Evolutionary conservation across 2,888 invertebrate genomes (phyloP).

Genomic region (Diarsia brunnea): DNA sequence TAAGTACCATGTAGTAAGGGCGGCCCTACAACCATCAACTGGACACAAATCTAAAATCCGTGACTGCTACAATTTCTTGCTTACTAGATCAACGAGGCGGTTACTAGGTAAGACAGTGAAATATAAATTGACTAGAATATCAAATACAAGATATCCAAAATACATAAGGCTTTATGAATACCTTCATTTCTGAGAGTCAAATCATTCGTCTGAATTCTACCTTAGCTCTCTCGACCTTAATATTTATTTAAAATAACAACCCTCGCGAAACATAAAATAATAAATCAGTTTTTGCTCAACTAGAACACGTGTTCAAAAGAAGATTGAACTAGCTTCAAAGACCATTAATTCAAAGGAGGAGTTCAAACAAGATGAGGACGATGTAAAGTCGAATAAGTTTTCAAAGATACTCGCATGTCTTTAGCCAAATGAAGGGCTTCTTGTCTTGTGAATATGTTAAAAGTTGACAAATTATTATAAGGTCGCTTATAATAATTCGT

Average conservation of each 20-base stretch:
- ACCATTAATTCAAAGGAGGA: conserved; percentile 62
- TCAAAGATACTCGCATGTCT: conserved; percentile 61
- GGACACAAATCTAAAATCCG: not conserved
- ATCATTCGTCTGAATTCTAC: not conserved
- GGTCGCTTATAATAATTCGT: not conserved
- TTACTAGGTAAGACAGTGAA: not conserved
- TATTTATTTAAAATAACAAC: not conserved
- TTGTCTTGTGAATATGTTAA: conserved; percentile 59
- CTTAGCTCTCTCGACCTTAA: not conserved
- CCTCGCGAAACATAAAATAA: conserved; percentile 34
- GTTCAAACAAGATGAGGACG: conserved; percentile 60
- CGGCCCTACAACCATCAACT: not conserved
- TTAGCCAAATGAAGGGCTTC: conserved; percentile 63
- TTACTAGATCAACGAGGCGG: not conserved
- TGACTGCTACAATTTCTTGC: too few relatives aligned
- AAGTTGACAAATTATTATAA: conserved; percentile 61
- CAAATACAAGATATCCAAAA: not conserved
- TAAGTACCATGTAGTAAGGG: not conserved
- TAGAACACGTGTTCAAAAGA: conserved; percentile 52
- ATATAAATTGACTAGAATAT: not conserved
- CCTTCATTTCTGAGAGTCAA: not conserved
- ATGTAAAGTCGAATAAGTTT: conserved; percentile 61
- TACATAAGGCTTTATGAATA: not conserved
- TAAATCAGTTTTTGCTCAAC: conserved; percentile 57
- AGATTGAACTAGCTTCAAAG: conserved; percentile 61